Conservation (phyloP, 1,140 invertebrate genomes). For the Gonatopus flavifemur region DNA sequence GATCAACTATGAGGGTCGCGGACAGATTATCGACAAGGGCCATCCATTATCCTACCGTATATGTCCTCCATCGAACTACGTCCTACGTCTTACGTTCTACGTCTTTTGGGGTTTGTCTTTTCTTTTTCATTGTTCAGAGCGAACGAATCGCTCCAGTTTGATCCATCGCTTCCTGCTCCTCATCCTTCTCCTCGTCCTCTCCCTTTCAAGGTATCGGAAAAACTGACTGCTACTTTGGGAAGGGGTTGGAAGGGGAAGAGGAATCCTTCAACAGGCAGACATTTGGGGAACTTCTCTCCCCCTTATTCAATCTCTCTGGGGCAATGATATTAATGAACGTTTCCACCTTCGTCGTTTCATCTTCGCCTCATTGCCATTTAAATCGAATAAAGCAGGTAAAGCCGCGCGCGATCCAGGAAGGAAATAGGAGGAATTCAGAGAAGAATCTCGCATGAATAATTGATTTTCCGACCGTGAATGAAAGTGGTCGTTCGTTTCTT, state of each 20-base stretch:
- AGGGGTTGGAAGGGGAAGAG: no score
- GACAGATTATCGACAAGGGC: conserved; percentile 13
- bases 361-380: conserved; percentile 13
- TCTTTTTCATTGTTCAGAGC: no score
- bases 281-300: no score
- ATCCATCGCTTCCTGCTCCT: background rate
- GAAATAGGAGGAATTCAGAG: conserved; percentile 13
- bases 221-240: no score
- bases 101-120: no score
- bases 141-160: no score
- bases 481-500: no score
- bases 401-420: conserved; percentile 10
- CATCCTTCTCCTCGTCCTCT: background rate
- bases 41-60: conserved; percentile 20
- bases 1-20: conserved; percentile 7
- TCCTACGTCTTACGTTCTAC: no score
- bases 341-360: no score
- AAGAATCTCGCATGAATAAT: conserved; percentile 27
- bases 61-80: conserved; percentile 1
- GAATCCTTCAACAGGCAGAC: no score
- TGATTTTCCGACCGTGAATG: conserved; percentile 26
- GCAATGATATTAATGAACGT: no score
- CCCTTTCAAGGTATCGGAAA: background rate
- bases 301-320: no score
- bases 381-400: conserved; percentile 15